Evolutionary conservation across 1,140 invertebrate species (phyloP), one percentile per base, ranked within the genome.

Genomic region (Drosophila ogumai): DNA sequence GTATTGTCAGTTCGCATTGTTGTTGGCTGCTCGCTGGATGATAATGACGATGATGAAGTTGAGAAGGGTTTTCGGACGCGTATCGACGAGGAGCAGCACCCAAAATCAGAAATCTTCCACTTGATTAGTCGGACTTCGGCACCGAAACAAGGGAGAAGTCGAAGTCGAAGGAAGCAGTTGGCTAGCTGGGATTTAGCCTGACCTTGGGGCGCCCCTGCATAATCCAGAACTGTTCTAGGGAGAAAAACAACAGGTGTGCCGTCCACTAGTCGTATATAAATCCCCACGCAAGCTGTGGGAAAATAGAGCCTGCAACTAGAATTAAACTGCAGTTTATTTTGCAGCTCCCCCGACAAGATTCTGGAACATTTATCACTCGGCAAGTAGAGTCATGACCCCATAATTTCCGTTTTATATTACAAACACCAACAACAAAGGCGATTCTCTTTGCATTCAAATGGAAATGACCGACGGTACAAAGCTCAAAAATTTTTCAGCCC

Each of bases 41-140:
- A 87, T 88, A 76, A 87, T 84, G 82, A 77, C 63, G 82, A 79
- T 79, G 77, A 82, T 81, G 77, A 90, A 90, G 84, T 90, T 88
- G 85, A 88, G 68, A 88, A 90, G 84, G 84, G 84, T 88, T 88
- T 55, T 65, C 38, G 60, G 40, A 47, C 41, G 28, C 55, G 65
- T 71, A 78, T 77, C 81, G 72, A 80, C 68, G 78, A 63, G 40
- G 64, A 68, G 75, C 58, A 66, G 84, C 84, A 87, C 79, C 84
- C 81, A 44, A 80, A 82, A 79, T 74, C 79, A 71, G 80, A 87
- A 88, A 80, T 87, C 84, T 88, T 88, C 85, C 84, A 88, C 85
- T 88, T 88, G 84, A 88, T 88, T 88, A 84, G 84, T 84, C 77
- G 65, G 65, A 68, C 69, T 65, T 72, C 54, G 75, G 77, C 55